Evolutionary conservation across 2,113 vertebrate genomes (phyloP).

Genomic region (Myanophis thanlyinensis): DNA sequence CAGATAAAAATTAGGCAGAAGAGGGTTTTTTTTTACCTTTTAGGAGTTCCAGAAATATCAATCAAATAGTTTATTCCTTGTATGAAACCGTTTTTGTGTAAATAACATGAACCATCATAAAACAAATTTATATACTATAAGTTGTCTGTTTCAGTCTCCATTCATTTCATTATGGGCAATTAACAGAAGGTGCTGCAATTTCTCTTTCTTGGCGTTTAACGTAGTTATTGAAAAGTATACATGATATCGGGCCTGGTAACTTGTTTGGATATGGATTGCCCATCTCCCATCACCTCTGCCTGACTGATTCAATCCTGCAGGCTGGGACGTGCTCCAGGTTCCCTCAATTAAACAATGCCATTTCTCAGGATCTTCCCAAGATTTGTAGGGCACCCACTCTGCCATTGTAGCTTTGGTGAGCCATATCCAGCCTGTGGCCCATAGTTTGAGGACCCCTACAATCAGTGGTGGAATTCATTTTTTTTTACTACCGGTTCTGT

Average conservation of each 20-base stretch:
- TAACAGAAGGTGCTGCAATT: not conserved
- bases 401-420: too few relatives aligned
- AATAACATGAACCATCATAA: not conserved
- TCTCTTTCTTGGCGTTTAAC: not conserved
- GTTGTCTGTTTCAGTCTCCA: not conserved
- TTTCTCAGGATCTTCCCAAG: not conserved
- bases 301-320: not conserved
- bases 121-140: not conserved
- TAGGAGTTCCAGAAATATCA: not conserved
- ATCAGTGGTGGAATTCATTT: too few relatives aligned
- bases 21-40: too few relatives aligned
- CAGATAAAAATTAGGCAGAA: too few relatives aligned
- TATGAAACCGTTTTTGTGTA: not conserved
- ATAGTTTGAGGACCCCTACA: too few relatives aligned
- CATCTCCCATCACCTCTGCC: not conserved
- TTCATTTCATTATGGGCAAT: not conserved
- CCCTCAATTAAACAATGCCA: not conserved
- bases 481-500: too few relatives aligned
- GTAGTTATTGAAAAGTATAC: not conserved
- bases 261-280: not conserved
- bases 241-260: not conserved
- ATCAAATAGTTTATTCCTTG: not conserved
- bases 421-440: too few relatives aligned
- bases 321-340: not conserved
- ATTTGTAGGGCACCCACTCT: not conserved